These are phyloP conservation scores for Apotomis capreana DNA, from an alignment of 2,888 invertebrate genomes.

Conservation along the genomic window DNA sequence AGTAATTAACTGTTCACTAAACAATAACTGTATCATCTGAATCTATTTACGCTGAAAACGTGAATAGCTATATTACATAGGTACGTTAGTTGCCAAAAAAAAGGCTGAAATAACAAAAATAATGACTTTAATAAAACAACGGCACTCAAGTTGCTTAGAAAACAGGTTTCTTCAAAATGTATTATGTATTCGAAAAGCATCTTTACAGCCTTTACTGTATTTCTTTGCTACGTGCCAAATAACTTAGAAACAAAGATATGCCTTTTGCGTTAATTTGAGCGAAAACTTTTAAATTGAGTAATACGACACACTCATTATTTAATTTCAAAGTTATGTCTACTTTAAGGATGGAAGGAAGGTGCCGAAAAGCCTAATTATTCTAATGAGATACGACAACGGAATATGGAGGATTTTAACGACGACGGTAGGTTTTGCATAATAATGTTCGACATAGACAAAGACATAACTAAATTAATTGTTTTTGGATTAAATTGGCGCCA, in stretches of 20 bases:
- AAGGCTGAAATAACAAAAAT: not conserved
- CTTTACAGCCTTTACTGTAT: constrained; percentile 17
- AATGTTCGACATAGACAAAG: not conserved
- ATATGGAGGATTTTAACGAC: constrained; percentile 6
- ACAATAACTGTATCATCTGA: too few relatives aligned
- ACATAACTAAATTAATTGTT: not conserved
- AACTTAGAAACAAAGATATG: constrained; percentile 22
- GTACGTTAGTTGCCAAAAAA: not conserved
- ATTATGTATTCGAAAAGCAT: constrained; percentile 29
- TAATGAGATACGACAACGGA: constrained; percentile 12
- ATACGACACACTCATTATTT: constrained; percentile 14
- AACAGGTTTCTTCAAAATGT: constrained; percentile 15
- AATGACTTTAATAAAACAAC: not conserved
- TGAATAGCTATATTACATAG: too few relatives aligned
- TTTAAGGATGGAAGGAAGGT: constrained; percentile 9
- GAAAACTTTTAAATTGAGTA: constrained; percentile 28
- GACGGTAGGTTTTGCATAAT: not conserved
- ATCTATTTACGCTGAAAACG: too few relatives aligned
- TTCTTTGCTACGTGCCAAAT: constrained; percentile 26
- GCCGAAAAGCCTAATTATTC: constrained; percentile 9
- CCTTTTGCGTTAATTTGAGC: constrained; percentile 20
- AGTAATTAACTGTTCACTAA: too few relatives aligned
- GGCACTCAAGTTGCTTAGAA: constrained; percentile 17
- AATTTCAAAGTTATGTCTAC: constrained; percentile 16
- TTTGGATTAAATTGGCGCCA: not conserved